phyloP scores from a whole-genome alignment of 2,797 vertebrate genomes.

The Pangasius mekongensis region DNA sequence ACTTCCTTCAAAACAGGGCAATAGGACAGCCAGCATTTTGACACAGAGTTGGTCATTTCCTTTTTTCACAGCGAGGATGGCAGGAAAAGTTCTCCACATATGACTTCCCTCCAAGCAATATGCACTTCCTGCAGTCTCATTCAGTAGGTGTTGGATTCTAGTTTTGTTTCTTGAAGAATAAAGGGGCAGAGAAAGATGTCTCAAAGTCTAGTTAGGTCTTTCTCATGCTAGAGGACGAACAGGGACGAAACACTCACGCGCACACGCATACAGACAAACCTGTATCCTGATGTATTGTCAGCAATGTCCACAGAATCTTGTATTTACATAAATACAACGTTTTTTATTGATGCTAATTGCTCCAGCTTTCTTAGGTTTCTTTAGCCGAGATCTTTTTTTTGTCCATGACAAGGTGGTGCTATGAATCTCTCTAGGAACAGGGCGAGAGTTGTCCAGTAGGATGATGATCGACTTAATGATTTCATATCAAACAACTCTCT shows the following conservation, averaged over 20 bases:
- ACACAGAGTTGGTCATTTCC: conserved; percentile 54
- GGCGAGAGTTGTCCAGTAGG: conserved; percentile 47
- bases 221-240: conserved; percentile 61
- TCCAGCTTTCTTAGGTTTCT: conserved; percentile 49
- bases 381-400: conserved; percentile 41
- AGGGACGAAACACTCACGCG: conserved; percentile 58
- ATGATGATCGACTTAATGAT: conserved; percentile 48
- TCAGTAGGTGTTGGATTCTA: conserved; percentile 56
- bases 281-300: conserved; percentile 62
- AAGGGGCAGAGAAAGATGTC: conserved; percentile 60
- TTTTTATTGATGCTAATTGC: conserved; percentile 45
- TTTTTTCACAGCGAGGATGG: conserved; percentile 51
- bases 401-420: conserved; percentile 33
- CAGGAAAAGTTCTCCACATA: conserved; percentile 60
- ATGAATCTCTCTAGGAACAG: conserved; percentile 52
- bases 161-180: conserved; percentile 64
- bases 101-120: conserved; percentile 60
- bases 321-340: conserved; percentile 79
- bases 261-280: conserved; percentile 55
- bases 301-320: conserved; percentile 67
- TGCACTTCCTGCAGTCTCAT: conserved; percentile 53
- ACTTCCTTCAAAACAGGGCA: conserved; percentile 47
- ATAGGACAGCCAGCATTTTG: conserved; percentile 61
- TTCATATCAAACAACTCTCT: conserved; percentile 52
- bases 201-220: conserved; percentile 62